phyloP scores from a whole-genome alignment of 2,797 vertebrate genomes.

The Hypotaenidia okinawae region DNA sequence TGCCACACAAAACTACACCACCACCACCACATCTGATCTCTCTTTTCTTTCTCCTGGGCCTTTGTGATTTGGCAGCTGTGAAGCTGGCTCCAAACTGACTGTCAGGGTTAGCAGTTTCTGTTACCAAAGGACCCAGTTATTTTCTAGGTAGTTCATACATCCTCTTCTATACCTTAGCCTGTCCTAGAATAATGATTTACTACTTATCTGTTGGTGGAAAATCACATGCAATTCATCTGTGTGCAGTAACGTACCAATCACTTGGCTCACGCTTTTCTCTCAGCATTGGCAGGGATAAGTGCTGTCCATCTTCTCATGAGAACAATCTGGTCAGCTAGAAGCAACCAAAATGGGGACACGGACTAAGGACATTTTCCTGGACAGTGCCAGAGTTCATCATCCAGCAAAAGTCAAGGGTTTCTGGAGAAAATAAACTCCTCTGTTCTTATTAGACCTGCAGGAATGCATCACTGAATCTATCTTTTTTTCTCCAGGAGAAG shows the following conservation, averaged over 20 bases:
- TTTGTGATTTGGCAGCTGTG: not conserved
- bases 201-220: not conserved
- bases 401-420: not conserved
- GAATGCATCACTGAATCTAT: not conserved
- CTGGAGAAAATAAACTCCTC: not conserved
- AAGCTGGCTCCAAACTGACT: not conserved
- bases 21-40: not conserved
- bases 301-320: not conserved
- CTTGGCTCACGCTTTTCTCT: not conserved
- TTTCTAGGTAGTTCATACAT: not conserved
- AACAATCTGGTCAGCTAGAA: not conserved
- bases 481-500: not conserved
- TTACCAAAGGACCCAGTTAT: not conserved
- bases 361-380: not conserved
- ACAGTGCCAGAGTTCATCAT: not conserved
- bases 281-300: not conserved
- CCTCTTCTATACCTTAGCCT: not conserved
- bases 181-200: not conserved
- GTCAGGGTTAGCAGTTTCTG: not conserved
- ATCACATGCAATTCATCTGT: rapidly evolving
- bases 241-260: not conserved
- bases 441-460: not conserved
- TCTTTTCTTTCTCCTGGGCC: not conserved
- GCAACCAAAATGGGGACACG: not conserved
- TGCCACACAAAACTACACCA: no score